phyloP scores from a whole-genome alignment of 2,888 invertebrate genomes.

The Drosophila affinis region DNA sequence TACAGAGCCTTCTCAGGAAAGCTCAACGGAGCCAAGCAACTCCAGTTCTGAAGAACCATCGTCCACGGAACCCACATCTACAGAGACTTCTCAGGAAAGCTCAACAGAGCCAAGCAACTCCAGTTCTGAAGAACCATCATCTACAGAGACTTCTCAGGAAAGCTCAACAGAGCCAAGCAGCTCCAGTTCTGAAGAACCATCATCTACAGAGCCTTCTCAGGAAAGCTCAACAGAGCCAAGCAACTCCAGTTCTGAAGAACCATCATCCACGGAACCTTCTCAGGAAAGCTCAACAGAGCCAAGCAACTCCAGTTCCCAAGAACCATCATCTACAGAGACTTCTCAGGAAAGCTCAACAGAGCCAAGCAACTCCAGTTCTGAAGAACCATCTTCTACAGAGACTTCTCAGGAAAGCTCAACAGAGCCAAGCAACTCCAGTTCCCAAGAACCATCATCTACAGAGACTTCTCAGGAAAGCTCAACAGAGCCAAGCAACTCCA shows the following conservation, averaged over 20 bases:
- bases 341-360: neutral
- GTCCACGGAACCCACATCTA: slow-evolving; percentile 1
- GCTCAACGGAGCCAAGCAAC: neutral
- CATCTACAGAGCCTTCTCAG: neutral
- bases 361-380: neutral
- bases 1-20: slow-evolving; percentile 3
- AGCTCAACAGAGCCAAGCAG: neutral
- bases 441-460: neutral
- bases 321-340: neutral
- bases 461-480: neutral
- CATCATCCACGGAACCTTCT: neutral
- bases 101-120: neutral
- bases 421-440: neutral
- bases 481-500: neutral
- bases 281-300: slow-evolving; percentile 11
- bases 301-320: neutral
- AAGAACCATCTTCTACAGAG: neutral
- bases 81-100: neutral
- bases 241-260: neutral
- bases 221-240: slow-evolving; percentile 6
- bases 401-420: neutral
- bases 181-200: slow-evolving; percentile 3
- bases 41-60: neutral
- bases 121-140: neutral
- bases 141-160: neutral